Percentiles rank a stretch among this genome's conserved stretches.
Evolutionary conservation across 2,113 vertebrate genomes (phyloP).

Genomic region (Lonchura striata): DNA sequence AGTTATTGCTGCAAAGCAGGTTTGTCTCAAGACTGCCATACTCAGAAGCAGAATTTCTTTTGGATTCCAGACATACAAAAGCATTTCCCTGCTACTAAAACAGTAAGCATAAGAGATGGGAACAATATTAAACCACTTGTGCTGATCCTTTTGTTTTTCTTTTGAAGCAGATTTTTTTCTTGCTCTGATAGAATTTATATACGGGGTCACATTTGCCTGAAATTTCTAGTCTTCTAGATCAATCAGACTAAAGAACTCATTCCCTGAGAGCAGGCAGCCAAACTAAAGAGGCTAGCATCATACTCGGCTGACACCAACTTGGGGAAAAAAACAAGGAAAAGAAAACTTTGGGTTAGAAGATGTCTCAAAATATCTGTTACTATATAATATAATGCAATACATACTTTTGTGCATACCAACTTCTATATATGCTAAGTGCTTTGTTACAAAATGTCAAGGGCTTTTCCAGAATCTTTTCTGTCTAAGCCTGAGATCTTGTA

Average conservation of each 20-base stretch:
- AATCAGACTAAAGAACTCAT: neutral
- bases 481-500: neutral
- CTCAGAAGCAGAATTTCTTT: neutral
- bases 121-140: neutral
- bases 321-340: too few species aligned
- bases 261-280: neutral
- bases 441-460: neutral
- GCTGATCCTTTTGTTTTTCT: neutral
- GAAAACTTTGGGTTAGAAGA: neutral
- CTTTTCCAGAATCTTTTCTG: neutral
- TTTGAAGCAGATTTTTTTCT: neutral
- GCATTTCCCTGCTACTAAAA: neutral
- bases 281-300: neutral
- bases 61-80: neutral
- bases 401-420: neutral
- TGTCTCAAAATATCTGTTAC: neutral
- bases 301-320: neutral
- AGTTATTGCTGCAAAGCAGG: neutral
- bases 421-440: neutral
- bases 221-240: neutral
- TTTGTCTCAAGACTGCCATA: neutral
- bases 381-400: neutral
- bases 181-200: neutral
- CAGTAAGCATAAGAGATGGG: neutral
- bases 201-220: neutral